These are phyloP conservation scores for Panthera leo DNA, from an alignment of 2,113 vertebrate genomes.

Conservation along the genomic window DNA sequence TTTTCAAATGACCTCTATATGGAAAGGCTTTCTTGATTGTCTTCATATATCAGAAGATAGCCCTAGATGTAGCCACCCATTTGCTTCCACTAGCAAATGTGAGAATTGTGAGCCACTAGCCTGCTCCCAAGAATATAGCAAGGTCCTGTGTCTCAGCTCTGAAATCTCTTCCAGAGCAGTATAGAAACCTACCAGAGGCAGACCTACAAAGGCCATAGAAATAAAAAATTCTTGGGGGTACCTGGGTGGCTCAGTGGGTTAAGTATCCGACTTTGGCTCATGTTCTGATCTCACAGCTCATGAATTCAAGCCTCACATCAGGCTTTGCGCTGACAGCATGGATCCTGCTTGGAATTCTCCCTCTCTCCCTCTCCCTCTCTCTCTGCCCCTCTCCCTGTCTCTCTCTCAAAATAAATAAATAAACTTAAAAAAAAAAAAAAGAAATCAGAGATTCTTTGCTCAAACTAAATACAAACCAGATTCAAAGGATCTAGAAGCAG, in stretches of 20 bases:
- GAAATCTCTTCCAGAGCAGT: background rate
- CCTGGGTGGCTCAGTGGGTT: too few species aligned
- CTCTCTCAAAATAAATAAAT: too few species aligned
- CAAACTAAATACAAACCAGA: conserved; percentile 11
- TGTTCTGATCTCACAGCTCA: too few species aligned
- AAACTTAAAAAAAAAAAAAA: too few species aligned
- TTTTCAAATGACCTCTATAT: background rate
- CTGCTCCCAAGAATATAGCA: background rate
- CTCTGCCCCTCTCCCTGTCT: too few species aligned
- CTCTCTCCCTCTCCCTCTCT: too few species aligned
- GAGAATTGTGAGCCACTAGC: background rate
- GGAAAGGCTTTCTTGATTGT: background rate
- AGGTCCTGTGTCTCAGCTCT: background rate
- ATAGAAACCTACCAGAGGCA: background rate
- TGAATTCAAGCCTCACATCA: too few species aligned
- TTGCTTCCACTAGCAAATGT: background rate
- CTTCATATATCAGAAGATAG: background rate
- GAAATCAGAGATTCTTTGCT: background rate
- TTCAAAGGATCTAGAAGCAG: background rate
- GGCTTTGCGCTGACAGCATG: too few species aligned
- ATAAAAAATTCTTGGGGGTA: too few species aligned
- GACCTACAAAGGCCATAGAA: background rate
- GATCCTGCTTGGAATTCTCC: too few species aligned
- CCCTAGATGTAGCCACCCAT: background rate
- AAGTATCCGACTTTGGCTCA: too few species aligned